Evolutionary conservation across 2,888 invertebrate genomes (phyloP), one percentile per base, ranked within the genome.

Genomic region (Temnothorax rugatulus): DNA sequence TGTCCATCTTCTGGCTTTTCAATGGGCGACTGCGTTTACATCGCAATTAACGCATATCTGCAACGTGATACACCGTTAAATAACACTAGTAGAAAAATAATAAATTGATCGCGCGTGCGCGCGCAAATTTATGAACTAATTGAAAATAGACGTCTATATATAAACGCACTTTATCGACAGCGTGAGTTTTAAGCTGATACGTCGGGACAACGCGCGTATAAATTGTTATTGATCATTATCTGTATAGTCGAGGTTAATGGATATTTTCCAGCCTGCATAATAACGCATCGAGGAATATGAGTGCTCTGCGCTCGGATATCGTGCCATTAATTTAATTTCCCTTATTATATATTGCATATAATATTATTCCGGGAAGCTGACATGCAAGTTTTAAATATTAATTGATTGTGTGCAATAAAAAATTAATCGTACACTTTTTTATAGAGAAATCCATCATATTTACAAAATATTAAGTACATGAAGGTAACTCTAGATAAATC

Each of bases 211-310:
- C 79, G 79, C 59, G 18, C 47, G 13, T 59, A 71, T 81, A 81
- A 81, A 81, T 81, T 69, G 71, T 81, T 81, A 81, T 81, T 59
- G 79, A 81, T 71, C 69, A 79, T 79, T 79, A 79, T 69, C 79
- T 71, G 61, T 68, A 77, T 79, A 47, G 59, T 34, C 59, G 71
- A n/a, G 21, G 79, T 69, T 81, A 81, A 81, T 81, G 71, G 79
- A 81, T 81, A 81, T 81, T 81, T 81, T 81, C 79, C 50, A 81
- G 71, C 71, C 34, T 47, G 57, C 59, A 59, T 71, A 71, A 81
- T 81, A 61, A 69, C 69, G 57, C 47, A 61, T 18, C 59, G 79
- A 59, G 54, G 47, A 71, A 61, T 81, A 79, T 68, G 59, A 81
- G 59, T 59, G 59, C 63, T 34, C 29, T 44, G 18, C 59, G 18